Evolutionary conservation across 2,113 vertebrate species (phyloP).

Genomic region (human): DNA sequence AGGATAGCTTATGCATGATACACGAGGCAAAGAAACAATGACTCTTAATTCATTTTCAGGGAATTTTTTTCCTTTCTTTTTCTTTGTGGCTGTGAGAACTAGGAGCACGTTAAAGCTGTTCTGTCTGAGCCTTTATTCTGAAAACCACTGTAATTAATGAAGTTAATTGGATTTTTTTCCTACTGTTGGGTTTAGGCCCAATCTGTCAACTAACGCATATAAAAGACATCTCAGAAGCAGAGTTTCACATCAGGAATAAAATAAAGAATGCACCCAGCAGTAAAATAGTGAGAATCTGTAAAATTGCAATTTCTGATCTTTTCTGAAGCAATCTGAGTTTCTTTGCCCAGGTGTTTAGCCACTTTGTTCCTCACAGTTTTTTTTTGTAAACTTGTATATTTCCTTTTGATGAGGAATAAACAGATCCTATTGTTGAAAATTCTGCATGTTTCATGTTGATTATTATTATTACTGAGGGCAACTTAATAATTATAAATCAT

Average conservation of each 20-base stretch:
- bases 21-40: not conserved
- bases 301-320: not conserved
- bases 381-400: not conserved
- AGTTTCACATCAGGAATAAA: conserved; percentile 6
- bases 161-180: not conserved
- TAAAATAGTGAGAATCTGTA: not conserved
- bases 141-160: conserved; percentile 3
- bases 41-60: not conserved
- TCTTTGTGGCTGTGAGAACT: not conserved
- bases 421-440: not conserved
- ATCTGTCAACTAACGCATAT: not conserved
- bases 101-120: not conserved
- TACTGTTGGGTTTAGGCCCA: not conserved
- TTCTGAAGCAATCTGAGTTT: not conserved
- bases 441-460: not conserved
- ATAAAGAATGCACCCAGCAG: not conserved
- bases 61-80: not conserved
- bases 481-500: not conserved
- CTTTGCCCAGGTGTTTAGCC: not conserved
- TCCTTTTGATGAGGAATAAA: not conserved
- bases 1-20: not conserved
- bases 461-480: not conserved
- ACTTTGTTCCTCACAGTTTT: not conserved
- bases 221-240: conserved; percentile 16
- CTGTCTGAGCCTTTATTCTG: not conserved